phyloP scores from a whole-genome alignment of 2,888 invertebrate genomes.

The Apamea crenata region DNA sequence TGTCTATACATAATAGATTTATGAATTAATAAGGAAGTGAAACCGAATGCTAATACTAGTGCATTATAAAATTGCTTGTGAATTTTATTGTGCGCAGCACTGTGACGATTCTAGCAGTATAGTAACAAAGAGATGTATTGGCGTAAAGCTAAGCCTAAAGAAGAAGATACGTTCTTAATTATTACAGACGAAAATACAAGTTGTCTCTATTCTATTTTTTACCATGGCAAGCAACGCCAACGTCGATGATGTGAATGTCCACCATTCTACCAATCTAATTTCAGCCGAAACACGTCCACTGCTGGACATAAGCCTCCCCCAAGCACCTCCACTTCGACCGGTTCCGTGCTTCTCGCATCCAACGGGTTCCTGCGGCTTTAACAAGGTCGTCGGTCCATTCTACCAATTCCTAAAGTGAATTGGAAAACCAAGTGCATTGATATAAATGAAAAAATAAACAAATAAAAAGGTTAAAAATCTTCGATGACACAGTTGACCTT shows the following conservation, averaged over 20 bases:
- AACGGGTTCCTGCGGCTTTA: too few species aligned
- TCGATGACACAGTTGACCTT: too few species aligned
- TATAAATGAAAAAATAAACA: neutral
- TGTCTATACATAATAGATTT: neutral
- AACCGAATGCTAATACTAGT: conserved; percentile 62
- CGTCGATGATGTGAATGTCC: neutral
- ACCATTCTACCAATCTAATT: neutral
- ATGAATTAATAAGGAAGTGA: conserved; percentile 33
- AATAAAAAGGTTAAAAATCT: neutral
- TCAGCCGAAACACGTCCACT: too few species aligned
- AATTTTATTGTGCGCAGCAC: conserved; percentile 63
- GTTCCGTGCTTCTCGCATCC: too few species aligned
- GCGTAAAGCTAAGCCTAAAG: neutral
- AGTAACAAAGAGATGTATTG: conserved; percentile 23
- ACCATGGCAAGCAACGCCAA: neutral
- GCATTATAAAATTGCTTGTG: conserved; percentile 65
- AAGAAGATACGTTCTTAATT: neutral
- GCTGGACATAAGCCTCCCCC: too few species aligned
- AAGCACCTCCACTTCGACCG: too few species aligned
- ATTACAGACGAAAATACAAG: neutral
- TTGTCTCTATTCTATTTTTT: too few species aligned
- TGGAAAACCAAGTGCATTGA: neutral
- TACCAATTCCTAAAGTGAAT: neutral
- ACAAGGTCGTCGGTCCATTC: neutral
- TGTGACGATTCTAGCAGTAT: conserved; percentile 53